Evolutionary conservation across 2,888 invertebrate genomes (phyloP).

Genomic region (Pseudococcus jackbeardsleyi): DNA sequence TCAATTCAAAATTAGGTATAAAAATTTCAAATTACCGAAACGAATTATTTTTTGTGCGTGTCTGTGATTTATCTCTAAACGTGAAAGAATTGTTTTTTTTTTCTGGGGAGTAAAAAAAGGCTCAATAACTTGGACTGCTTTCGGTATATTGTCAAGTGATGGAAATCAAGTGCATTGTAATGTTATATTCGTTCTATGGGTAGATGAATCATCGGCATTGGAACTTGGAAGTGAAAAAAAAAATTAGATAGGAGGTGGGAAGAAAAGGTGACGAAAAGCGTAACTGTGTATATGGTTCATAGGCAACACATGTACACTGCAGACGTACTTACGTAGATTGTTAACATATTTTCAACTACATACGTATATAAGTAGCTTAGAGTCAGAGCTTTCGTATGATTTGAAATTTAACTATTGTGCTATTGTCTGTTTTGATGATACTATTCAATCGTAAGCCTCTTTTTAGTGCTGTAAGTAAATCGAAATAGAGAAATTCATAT

Average conservation of each 20-base stretch:
- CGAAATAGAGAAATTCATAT: not conserved
- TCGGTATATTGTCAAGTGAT: slow-evolving; percentile 1
- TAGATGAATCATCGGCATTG: slow-evolving; percentile 9
- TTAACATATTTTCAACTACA: slow-evolving; percentile 1
- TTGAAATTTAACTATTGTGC: not conserved
- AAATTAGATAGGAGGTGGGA: slow-evolving; percentile 10
- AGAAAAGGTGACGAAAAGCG: slow-evolving; percentile 2
- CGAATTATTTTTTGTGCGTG: slow-evolving; percentile 17
- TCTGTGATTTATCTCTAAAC: not conserved
- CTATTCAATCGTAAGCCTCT: not conserved
- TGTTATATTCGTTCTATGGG: not conserved
- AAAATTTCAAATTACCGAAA: not conserved
- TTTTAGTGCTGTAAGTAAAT: not conserved
- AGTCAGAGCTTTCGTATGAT: not conserved
- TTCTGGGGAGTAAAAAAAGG: too few relatives aligned
- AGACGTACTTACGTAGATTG: not conserved
- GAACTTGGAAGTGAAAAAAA: not conserved
- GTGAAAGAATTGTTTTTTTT: too few relatives aligned
- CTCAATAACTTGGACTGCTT: not conserved
- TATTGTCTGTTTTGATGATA: not conserved
- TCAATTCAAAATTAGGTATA: slow-evolving; percentile 9
- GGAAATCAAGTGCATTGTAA: not conserved
- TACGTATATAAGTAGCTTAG: not conserved
- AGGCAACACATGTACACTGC: not conserved
- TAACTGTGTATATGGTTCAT: slow-evolving; percentile 3